Percentiles rank a stretch among this genome's conserved stretches.
phyloP scores from a whole-genome alignment of 1,140 invertebrate genomes.

The Aricia agestis region DNA sequence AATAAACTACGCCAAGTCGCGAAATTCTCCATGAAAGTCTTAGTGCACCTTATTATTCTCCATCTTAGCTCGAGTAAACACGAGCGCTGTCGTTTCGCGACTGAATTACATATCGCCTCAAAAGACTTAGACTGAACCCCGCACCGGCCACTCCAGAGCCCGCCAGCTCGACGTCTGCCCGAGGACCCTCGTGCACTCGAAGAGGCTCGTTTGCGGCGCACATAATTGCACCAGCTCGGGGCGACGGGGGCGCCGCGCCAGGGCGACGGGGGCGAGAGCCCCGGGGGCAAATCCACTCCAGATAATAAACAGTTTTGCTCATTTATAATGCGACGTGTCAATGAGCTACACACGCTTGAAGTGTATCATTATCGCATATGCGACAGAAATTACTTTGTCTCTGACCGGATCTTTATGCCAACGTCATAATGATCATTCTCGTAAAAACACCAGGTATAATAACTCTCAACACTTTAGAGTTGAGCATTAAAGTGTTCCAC shows the following conservation, averaged over 20 bases:
- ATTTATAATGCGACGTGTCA: background rate
- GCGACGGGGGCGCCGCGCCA: background rate
- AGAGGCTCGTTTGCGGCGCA: slow-evolving; percentile 36
- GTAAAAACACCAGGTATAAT: too few species aligned
- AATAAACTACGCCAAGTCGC: too few species aligned
- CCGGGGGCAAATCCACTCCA: background rate
- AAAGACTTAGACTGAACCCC: background rate
- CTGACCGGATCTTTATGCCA: too few species aligned
- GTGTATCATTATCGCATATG: too few species aligned
- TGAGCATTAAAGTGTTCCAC: too few species aligned
- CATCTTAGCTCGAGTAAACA: background rate
- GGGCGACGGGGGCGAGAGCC: background rate
- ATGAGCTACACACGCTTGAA: too few species aligned
- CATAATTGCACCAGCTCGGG: slow-evolving; percentile 9
- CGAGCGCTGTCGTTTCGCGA: too few species aligned
- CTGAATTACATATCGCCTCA: background rate
- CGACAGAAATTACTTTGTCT: too few species aligned
- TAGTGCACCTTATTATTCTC: background rate
- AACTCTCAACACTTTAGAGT: too few species aligned
- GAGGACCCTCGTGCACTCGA: slow-evolving; percentile 33
- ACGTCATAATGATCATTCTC: too few species aligned
- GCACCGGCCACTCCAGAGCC: slow-evolving; percentile 5
- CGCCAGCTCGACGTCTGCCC: slow-evolving; percentile 39
- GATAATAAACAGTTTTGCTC: slow-evolving; percentile 13
- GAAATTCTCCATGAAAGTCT: background rate